Evolutionary conservation across 1,140 invertebrate species (phyloP), one percentile per base, ranked within the genome.

Genomic region (Ylistrum balloti): DNA sequence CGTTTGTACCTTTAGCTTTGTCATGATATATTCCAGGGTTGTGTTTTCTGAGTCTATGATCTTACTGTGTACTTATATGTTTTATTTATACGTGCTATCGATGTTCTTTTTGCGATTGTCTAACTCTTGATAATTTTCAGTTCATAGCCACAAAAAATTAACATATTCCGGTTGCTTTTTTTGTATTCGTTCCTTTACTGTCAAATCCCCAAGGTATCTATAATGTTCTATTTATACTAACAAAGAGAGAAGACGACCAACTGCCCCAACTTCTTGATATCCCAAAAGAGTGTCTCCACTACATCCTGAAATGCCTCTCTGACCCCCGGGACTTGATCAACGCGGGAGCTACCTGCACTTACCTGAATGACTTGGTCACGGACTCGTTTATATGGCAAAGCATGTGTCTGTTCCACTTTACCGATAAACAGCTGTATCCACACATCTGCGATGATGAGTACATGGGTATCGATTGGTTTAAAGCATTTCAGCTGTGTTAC

Each of bases 381-480:
- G 88, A 89, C 35, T 33, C 28, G 85, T 89, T 89, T 3, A 33
- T 89, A 86, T 89, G 88, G 88, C 85, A 89, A 89, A 11, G 86
- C 1, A 32, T 89, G 38, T 89, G 88, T 35, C 86, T 89, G 15
- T 45, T 86, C 48, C 88, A 89, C 33, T 89, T 89, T 17, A 86
- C 88, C 7, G 88, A 89, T 7, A 89, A 89, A 89, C 85, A 89
- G n/a, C n/a, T 89, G 32, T 33, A 85, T 33, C 86, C 85, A 20
- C 11, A 41, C 22, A 89, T 28, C 11, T 33, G 22, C 7, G 88
- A 86, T 33, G 88, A 89, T 3, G 88, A 89, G 9, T 87, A 48
- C 33, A 33, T 85, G 33, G 88, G 86, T 22, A 48, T 28, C 48
- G 38, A 89, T 35, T 89, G 88, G 88, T 34, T 41, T 2, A n/a